Percentiles rank a stretch among this genome's conserved stretches.
phyloP scores from a whole-genome alignment of 2,113 vertebrate species.

The Coptodon bakossiorum region DNA sequence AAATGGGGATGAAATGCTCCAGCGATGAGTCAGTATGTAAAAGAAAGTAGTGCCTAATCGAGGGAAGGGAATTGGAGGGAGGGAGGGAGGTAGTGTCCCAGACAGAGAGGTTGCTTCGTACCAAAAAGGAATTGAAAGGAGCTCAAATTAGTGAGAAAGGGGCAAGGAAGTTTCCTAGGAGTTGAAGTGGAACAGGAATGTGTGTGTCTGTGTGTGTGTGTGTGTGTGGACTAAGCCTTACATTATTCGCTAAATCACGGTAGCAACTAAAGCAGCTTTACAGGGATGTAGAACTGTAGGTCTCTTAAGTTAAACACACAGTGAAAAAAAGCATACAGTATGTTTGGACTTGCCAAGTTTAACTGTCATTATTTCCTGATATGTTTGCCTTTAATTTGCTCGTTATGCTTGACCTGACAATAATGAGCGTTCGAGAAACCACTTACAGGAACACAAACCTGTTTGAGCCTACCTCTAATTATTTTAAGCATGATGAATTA shows the following conservation, averaged over 20 bases:
- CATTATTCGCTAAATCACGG: neutral
- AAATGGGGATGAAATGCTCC: neutral
- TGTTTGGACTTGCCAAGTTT: constrained; percentile 26
- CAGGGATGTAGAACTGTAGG: neutral
- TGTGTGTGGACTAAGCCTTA: neutral
- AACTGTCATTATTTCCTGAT: neutral
- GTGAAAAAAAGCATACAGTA: neutral
- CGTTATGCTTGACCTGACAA: neutral
- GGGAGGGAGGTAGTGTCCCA: neutral
- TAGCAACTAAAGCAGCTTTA: constrained; percentile 3
- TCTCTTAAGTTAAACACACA: neutral
- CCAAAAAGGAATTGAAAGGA: neutral
- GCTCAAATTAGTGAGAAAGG: neutral
- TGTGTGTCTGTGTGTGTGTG: neutral
- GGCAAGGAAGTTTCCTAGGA: constrained; percentile 30
- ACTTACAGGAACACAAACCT: neutral
- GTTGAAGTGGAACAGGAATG: constrained; percentile 15
- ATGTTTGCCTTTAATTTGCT: neutral
- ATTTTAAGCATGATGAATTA: constrained; percentile 3
- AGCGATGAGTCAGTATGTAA: neutral
- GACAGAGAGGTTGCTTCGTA: neutral
- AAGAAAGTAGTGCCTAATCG: neutral
- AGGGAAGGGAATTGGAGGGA: neutral
- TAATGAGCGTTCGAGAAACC: neutral
- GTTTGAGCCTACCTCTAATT: constrained; percentile 8